These are phyloP conservation scores for Aptenodytes patagonicus DNA, from an alignment of 2,113 vertebrate species.

Conservation along the genomic window DNA sequence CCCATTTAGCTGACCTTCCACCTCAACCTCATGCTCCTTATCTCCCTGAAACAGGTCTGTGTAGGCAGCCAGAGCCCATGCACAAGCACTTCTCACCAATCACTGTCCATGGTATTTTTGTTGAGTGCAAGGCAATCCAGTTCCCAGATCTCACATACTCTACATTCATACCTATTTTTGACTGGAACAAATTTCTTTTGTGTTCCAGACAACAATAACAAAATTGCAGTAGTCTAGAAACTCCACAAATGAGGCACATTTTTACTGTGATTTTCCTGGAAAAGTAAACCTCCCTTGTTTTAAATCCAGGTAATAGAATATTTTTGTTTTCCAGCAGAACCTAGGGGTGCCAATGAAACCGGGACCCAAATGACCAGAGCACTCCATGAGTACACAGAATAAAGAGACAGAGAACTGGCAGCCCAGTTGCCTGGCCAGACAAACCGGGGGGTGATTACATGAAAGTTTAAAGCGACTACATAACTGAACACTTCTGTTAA, in stretches of 20 bases:
- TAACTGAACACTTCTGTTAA: not conserved
- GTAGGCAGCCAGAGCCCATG: not conserved
- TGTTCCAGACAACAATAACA: not conserved
- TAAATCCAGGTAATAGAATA: not conserved
- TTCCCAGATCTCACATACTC: not conserved
- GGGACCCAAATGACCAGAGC: not conserved
- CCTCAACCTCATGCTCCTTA: not conserved
- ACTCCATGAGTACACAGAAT: not conserved
- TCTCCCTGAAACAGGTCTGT: not conserved
- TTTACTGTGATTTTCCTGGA: not conserved
- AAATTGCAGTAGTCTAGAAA: not conserved
- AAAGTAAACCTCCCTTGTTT: not conserved
- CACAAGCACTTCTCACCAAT: not conserved
- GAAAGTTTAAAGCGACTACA: not conserved
- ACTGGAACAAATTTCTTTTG: not conserved
- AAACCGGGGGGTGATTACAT: not conserved
- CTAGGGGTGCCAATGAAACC: not conserved
- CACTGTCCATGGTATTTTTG: not conserved
- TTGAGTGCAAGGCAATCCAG: not conserved
- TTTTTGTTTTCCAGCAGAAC: not conserved
- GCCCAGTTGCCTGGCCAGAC: not conserved
- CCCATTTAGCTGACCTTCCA: not conserved
- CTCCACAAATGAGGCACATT: not conserved
- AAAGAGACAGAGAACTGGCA: not conserved
- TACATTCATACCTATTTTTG: rapidly evolving